Evolutionary conservation across 2,113 vertebrate species (phyloP), one percentile per base, ranked within the genome.

Genomic region (Mormyrus lacerda): DNA sequence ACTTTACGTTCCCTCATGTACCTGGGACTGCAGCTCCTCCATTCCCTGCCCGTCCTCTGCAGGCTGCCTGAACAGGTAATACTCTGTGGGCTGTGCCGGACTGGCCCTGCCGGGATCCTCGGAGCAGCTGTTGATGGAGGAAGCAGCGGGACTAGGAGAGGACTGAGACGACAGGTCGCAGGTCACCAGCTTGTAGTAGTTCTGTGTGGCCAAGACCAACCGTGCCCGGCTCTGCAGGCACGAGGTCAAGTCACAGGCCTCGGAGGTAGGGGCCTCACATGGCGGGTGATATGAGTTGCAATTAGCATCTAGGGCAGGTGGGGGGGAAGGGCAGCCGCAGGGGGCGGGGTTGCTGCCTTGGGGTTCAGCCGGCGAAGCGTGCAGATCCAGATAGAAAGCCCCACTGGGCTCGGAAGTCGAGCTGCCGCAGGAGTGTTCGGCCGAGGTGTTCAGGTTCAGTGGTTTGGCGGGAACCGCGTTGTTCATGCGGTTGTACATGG

Each of bases 151-250:
- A 91, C 98, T 99, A 0, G 98, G 98, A 0, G 98, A 98, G 0
- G 98, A 99, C 90, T 99, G 98, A 53, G 98, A 98, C 19, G 98
- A 99, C 73, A 99, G 94, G 94, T 99, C 98, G 58, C 98, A 99
- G 0, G 98, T 99, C 87, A 99, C 98, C 93, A 99, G 95, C 90
- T 99, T 99, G 87, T 99, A 99, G 91, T 99, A 99, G 95, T 99
- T 99, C 93, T 99, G 98, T 8, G 98, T 99, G 95, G 98, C 97
- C 90, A 99, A 97, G 17, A 99, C 97, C 0, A 99, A 95, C 47
- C 98, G 96, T 0, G 98, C 98, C 91, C 98, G 97, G 94, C 98
- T 99, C 94, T 98, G 97, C 92, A 98, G 96, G 93, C 98, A 99
- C 2, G 98, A 96, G 1, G 96, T 96, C 42, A 97, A 94, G 89